phyloP scores from a whole-genome alignment of 2,113 vertebrate species.

The Cheilinus undulatus region DNA sequence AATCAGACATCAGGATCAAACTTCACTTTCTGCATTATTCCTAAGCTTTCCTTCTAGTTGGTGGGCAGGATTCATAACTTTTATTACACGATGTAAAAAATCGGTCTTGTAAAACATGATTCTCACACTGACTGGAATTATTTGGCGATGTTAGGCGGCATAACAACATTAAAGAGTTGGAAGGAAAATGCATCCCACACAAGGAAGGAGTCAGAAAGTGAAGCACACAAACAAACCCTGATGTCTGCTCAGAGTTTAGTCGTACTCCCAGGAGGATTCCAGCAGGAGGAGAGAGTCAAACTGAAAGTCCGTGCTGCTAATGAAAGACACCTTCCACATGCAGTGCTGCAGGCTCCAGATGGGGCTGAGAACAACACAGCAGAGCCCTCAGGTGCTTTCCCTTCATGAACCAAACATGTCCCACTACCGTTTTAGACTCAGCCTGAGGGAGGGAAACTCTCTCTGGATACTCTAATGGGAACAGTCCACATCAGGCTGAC shows the following conservation, averaged over 20 bases:
- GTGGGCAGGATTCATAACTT: background rate
- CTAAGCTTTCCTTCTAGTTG: too few relatives aligned
- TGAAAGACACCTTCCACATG: conserved; percentile 55
- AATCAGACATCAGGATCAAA: background rate
- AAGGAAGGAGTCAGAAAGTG: conserved; percentile 15
- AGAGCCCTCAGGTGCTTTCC: conserved; percentile 56
- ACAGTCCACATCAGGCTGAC: conserved; percentile 24
- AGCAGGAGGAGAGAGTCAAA: conserved; percentile 21
- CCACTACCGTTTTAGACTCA: conserved; percentile 31
- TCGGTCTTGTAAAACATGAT: conserved; percentile 25
- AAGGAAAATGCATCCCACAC: conserved; percentile 10
- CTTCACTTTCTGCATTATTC: background rate
- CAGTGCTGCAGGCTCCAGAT: conserved; percentile 25
- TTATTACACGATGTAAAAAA: background rate
- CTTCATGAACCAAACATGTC: background rate
- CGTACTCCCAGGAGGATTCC: conserved; percentile 9
- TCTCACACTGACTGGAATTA: background rate
- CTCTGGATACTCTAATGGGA: conserved; percentile 38
- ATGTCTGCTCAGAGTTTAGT: conserved; percentile 45
- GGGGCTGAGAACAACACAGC: conserved; percentile 25
- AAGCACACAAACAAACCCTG: conserved; percentile 31
- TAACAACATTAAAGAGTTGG: conserved; percentile 9
- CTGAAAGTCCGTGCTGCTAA: conserved; percentile 40
- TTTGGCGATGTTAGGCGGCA: background rate
- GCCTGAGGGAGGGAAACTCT: conserved; percentile 28